phyloP scores from a whole-genome alignment of 2,888 invertebrate genomes.

The Panopea generosa region DNA sequence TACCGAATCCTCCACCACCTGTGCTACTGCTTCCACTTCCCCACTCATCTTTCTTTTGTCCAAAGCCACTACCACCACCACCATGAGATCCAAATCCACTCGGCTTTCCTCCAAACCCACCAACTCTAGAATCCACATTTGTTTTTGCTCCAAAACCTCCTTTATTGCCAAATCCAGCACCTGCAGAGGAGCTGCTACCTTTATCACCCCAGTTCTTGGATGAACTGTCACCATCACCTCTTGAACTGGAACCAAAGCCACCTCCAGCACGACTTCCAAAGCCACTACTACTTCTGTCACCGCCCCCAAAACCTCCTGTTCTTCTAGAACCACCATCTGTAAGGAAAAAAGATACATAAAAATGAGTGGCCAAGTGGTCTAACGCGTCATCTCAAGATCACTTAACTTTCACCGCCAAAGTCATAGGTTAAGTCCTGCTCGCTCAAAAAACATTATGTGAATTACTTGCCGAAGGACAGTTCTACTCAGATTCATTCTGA shows the following conservation, averaged over 20 bases:
- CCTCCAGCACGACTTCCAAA: constrained; percentile 24
- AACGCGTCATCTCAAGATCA: no score
- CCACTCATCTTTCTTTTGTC: constrained; percentile 29
- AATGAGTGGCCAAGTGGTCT: no score
- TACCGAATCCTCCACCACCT: constrained; percentile 47
- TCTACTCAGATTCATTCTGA: no score
- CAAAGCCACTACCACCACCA: constrained; percentile 4
- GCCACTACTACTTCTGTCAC: constrained; percentile 10
- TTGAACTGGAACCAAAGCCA: constrained; percentile 27
- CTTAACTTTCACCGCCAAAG: no score
- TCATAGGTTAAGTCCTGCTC: no score
- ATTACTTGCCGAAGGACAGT: no score
- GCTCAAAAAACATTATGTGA: no score
- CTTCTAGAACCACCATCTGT: neutral
- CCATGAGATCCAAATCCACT: constrained; percentile 4
- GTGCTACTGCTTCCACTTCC: constrained; percentile 13
- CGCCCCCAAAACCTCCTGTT: constrained; percentile 12
- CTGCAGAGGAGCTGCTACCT: no score
- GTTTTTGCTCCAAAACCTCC: constrained; percentile 10
- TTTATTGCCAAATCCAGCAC: constrained; percentile 10
- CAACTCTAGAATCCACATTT: neutral
- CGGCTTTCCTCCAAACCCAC: neutral
- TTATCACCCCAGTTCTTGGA: neutral
- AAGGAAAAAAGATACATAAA: no score
- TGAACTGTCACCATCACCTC: constrained; percentile 11